These are phyloP conservation scores for Alectoris magna DNA, from an alignment of 2,797 vertebrate genomes.

Conservation along the genomic window DNA sequence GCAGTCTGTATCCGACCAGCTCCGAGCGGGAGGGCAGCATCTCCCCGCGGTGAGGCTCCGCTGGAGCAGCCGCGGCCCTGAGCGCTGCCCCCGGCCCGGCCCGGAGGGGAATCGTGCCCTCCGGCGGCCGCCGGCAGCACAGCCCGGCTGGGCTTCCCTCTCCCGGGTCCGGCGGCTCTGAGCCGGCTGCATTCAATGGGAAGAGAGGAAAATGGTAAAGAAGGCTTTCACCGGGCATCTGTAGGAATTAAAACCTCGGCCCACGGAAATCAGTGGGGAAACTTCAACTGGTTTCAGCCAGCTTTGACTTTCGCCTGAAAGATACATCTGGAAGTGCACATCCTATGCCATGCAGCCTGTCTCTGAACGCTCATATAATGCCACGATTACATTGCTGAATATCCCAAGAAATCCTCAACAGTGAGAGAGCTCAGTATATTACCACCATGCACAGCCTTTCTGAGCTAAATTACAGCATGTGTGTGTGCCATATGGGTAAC, in stretches of 20 bases:
- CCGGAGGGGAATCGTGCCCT: constrained; percentile 81
- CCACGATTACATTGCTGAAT: neutral
- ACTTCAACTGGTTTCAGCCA: neutral
- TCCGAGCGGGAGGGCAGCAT: neutral
- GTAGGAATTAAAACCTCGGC: neutral
- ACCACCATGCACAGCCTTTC: neutral
- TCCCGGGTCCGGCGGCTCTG: neutral
- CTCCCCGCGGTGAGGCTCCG: neutral
- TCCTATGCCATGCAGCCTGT: fast-evolving
- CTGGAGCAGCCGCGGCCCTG: neutral
- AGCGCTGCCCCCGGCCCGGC: neutral
- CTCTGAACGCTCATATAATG: fast-evolving
- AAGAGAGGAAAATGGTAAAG: neutral
- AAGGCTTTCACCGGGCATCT: neutral
- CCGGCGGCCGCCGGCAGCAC: constrained; percentile 80
- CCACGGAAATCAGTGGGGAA: neutral
- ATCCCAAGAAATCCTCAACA: neutral
- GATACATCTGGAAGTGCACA: neutral
- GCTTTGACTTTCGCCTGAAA: neutral
- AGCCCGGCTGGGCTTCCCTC: neutral
- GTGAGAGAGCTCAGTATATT: neutral
- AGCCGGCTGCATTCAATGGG: fast-evolving
- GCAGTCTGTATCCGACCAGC: neutral
- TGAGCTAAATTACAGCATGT: neutral
- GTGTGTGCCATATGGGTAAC: neutral